Base-by-base conservation (phyloP, 2,888 invertebrate genomes). In the Embidobia sp. region DNA sequence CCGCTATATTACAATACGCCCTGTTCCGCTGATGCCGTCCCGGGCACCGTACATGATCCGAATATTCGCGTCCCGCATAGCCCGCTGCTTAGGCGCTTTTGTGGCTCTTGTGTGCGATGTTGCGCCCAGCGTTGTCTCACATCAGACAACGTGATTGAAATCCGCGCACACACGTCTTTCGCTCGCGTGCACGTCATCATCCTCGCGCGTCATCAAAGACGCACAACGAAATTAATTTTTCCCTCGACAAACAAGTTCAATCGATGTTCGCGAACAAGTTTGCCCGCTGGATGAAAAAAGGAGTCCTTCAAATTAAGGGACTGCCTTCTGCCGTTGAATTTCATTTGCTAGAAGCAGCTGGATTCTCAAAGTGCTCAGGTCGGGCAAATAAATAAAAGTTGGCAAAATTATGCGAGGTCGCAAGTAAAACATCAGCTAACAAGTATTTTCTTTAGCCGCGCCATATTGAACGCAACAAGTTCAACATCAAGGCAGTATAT, bases 1-100 rank as follows among this genome's bases (percentile, higher is more conserved):
- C 18, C 63, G 51, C 53, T 77, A 88, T 87, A 88, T 87, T 87
- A 87, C 88, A 85, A 74, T 53, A 49, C 76, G 44, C 64, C 63
- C 64, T 26, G 13, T 26, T 19, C 49, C 59, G 33, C 35, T 13
- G 37, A 3, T 35, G 33, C 49, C 42, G 37, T 44, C 57, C 29
- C 40, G 13, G 29, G 31, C 51, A 16, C 19, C 35, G 42, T 64
- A 46, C 59, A 67, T 40, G 67, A 48, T 40, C 66, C 59, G 48
- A 72, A 72, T 72, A 61, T 77, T 59, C 61, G 59, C 76, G 42
- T 33, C 40, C 51, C 48, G 51, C 29, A 42, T 51, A 40, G 26
- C 29, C 1, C 64, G 37, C 40, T 44, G 57, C 59, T 59, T 27
- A 59, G 48, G n/a, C 33, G 59, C 70, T 49, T 63, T 67, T 67